These are phyloP conservation scores for Dioctria rufipes DNA, from an alignment of 2,888 invertebrate genomes.

Conservation along the genomic window DNA sequence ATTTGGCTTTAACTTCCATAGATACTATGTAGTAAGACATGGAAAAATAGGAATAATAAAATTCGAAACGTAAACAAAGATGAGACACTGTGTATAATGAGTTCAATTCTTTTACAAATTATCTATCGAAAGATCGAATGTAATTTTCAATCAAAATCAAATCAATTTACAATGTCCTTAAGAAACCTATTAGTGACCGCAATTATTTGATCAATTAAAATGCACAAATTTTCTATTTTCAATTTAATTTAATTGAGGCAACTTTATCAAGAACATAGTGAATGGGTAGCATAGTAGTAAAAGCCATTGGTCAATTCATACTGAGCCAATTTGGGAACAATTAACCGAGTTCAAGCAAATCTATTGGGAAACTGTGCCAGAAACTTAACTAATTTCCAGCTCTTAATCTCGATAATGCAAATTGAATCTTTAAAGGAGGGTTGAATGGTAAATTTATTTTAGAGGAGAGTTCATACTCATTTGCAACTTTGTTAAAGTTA, in stretches of 20 bases:
- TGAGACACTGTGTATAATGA: too few relatives aligned
- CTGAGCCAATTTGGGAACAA: constrained; percentile 45
- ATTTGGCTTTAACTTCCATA: too few relatives aligned
- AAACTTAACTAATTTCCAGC: constrained; percentile 11
- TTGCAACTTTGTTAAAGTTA: constrained; percentile 40
- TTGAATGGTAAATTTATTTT: constrained; percentile 43
- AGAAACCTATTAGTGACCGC: constrained; percentile 32
- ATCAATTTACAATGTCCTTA: not conserved
- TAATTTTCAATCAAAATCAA: too few relatives aligned
- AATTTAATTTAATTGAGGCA: constrained; percentile 44
- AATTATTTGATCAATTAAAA: constrained; percentile 42
- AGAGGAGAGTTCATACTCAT: constrained; percentile 41
- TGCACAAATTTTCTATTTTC: constrained; percentile 34
- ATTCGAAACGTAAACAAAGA: too few relatives aligned
- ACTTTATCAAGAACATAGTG: not conserved
- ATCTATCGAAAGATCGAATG: too few relatives aligned
- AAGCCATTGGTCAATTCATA: constrained; percentile 43
- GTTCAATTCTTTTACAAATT: too few relatives aligned
- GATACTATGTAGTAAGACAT: too few relatives aligned
- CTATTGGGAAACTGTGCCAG: constrained; percentile 27
- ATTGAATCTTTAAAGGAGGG: constrained; percentile 48
- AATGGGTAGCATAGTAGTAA: not conserved
- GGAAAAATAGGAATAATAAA: too few relatives aligned
- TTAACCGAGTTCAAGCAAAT: constrained; percentile 41
- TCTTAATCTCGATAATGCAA: constrained; percentile 50